Percentiles rank a stretch among this genome's conserved stretches.
phyloP scores from a whole-genome alignment of 2,113 vertebrate species.

The Hippocampus mohnikei region DNA sequence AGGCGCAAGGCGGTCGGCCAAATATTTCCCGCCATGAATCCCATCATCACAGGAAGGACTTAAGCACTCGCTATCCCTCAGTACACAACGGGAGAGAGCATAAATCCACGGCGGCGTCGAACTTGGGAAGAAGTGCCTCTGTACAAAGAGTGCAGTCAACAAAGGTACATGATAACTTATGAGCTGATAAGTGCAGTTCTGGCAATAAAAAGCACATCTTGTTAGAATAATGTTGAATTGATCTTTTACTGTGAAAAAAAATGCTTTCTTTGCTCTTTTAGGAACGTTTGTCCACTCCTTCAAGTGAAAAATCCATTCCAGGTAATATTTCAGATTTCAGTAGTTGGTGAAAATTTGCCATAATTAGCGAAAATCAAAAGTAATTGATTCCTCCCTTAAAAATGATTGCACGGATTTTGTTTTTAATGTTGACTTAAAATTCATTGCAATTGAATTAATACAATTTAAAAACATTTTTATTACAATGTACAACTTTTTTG shows the following conservation, averaged over 20 bases:
- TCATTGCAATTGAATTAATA: too few relatives aligned
- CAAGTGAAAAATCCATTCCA: constrained; percentile 25
- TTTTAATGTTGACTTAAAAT: too few relatives aligned
- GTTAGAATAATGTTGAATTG: neutral
- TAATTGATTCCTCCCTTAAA: too few relatives aligned
- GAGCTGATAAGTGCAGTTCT: neutral
- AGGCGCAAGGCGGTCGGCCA: neutral
- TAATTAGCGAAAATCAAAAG: too few relatives aligned
- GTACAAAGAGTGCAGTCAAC: constrained; percentile 18
- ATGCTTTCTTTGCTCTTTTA: constrained; percentile 8
- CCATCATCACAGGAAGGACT: constrained; percentile 9
- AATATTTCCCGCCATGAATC: neutral
- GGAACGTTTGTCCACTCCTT: constrained; percentile 24
- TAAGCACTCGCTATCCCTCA: neutral
- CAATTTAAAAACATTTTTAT: too few relatives aligned
- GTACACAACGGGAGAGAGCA: constrained; percentile 7
- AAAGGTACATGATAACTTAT: constrained; percentile 39
- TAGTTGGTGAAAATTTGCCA: neutral
- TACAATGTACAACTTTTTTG: too few relatives aligned
- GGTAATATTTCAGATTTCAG: constrained; percentile 35
- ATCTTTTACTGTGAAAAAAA: too few relatives aligned
- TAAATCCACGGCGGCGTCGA: constrained; percentile 13
- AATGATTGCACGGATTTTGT: too few relatives aligned
- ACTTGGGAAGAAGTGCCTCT: constrained; percentile 19
- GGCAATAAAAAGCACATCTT: neutral